Evolutionary conservation across 2,113 vertebrate genomes (phyloP).

Genomic region (Protobothrops flavoviridis): DNA sequence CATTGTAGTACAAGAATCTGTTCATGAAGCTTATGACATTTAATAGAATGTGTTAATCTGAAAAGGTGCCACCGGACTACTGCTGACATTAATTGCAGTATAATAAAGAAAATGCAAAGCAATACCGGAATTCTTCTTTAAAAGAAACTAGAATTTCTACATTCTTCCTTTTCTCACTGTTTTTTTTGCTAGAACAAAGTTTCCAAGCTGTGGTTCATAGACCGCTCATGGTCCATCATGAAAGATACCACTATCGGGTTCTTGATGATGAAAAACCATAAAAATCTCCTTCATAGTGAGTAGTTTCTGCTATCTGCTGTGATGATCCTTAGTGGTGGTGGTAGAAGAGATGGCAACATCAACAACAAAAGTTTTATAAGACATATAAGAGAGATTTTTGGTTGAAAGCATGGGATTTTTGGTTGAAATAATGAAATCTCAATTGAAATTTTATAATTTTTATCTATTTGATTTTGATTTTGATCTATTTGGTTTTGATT

Average conservation of each 20-base stretch:
- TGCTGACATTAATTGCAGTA: not conserved
- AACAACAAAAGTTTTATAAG: not conserved
- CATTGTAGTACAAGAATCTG: not conserved
- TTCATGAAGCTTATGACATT: not conserved
- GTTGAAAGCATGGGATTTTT: not conserved
- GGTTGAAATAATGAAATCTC: not conserved
- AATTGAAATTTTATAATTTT: not conserved
- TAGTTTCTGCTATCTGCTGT: not conserved
- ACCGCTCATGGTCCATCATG: not conserved
- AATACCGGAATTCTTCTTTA: not conserved
- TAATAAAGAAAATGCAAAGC: no score
- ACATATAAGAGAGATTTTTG: not conserved
- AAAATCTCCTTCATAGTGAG: not conserved
- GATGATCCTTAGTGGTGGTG: not conserved
- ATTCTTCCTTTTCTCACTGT: not conserved
- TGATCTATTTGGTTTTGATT: not conserved
- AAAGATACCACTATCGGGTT: not conserved
- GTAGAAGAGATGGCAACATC: not conserved
- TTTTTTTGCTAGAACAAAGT: not conserved
- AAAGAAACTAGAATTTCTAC: not conserved
- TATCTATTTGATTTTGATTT: not conserved
- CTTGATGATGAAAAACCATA: not conserved
- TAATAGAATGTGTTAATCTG: not conserved
- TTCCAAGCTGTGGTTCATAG: not conserved
- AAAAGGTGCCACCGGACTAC: not conserved